Evolutionary conservation across 2,797 vertebrate genomes (phyloP).

Genomic region (Ambastaia sidthimunki): DNA sequence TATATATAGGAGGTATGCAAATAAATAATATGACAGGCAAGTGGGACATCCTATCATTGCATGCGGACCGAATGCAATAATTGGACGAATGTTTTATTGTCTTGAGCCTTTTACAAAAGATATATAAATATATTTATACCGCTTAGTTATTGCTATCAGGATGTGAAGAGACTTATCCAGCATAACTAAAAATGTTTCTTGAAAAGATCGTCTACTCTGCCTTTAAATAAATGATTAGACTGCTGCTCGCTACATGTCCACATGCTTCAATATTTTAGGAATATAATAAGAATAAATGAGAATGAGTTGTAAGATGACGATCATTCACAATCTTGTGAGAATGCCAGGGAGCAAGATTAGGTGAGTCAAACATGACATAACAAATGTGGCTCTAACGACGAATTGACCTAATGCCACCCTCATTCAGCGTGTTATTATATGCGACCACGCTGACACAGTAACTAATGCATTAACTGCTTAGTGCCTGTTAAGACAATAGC

Average conservation of each 20-base stretch:
- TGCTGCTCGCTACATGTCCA: not conserved
- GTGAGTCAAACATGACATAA: conserved; percentile 1
- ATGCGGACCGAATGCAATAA: too few species aligned
- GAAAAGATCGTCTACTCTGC: too few species aligned
- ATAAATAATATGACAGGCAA: too few species aligned
- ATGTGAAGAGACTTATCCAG: too few species aligned
- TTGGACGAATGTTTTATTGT: too few species aligned
- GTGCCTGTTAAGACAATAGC: conserved; percentile 1
- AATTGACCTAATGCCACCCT: conserved; percentile 2
- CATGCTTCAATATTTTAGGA: not conserved
- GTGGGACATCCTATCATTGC: too few species aligned
- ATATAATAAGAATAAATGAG: not conserved
- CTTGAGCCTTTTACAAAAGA: too few species aligned
- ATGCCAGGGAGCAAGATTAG: not conserved
- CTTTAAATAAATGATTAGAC: not conserved
- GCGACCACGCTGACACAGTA: not conserved
- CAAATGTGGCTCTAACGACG: conserved; percentile 1
- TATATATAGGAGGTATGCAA: too few species aligned
- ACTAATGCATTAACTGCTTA: conserved; percentile 10
- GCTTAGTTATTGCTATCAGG: too few species aligned
- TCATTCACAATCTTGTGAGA: not conserved
- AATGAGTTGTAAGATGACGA: not conserved
- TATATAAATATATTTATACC: too few species aligned
- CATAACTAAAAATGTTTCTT: too few species aligned
- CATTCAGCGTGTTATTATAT: not conserved